Percentiles rank a stretch among this genome's conserved stretches.
phyloP scores from a whole-genome alignment of 1,140 invertebrate genomes.

The Drosophila lacertosa region DNA sequence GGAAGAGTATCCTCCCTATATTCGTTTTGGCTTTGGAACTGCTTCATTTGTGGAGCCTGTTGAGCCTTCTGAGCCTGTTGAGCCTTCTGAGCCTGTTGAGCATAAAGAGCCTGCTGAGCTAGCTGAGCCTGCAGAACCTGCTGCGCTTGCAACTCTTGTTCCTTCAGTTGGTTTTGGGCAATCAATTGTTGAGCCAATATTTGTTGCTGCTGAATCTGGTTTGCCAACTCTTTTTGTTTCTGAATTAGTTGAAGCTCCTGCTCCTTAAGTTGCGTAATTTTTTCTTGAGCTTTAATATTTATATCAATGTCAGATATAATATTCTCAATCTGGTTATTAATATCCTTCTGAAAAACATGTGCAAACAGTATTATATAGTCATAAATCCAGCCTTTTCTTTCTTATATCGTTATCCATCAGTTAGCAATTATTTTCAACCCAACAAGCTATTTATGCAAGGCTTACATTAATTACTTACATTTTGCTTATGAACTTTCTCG shows the following conservation, averaged over 20 bases:
- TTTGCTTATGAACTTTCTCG: background rate
- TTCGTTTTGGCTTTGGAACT: conserved; percentile 6
- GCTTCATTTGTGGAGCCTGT: conserved; percentile 9
- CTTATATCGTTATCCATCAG: background rate
- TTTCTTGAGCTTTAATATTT: conserved; percentile 84
- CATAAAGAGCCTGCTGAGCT: conserved; percentile 14
- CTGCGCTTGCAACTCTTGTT: conserved; percentile 35
- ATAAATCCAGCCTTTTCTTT: background rate
- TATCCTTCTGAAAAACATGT: conserved; percentile 83
- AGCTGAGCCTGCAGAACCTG: conserved; percentile 1
- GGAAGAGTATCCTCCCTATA: background rate
- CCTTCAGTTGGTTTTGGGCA: conserved; percentile 52
- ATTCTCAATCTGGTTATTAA: conserved; percentile 86
- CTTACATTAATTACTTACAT: conserved; percentile 28
- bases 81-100: background rate
- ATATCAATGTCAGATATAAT: conserved; percentile 87
- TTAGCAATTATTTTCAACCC: too few species aligned
- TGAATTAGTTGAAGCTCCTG: conserved; percentile 63
- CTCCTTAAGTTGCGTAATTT: conserved; percentile 63
- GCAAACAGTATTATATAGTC: background rate
- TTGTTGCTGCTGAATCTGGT: conserved; percentile 70
- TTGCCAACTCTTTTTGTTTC: conserved; percentile 68
- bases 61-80: conserved; percentile 9
- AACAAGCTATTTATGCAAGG: too few species aligned
- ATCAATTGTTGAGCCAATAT: conserved; percentile 60